Evolutionary conservation across 2,888 invertebrate genomes (phyloP).

Genomic region (Epistrophe grossulariae): DNA sequence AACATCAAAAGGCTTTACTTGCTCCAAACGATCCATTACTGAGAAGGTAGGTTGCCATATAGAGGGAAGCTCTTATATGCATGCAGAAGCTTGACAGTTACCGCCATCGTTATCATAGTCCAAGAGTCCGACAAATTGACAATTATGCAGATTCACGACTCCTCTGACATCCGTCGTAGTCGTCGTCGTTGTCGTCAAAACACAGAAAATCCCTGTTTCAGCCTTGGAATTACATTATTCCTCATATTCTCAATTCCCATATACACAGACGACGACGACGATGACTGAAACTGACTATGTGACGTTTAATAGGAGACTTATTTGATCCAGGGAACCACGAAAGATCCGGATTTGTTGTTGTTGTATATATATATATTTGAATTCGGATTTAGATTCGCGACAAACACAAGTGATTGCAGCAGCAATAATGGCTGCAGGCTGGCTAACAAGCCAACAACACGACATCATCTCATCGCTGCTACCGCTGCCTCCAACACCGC

Average conservation of each 20-base stretch:
- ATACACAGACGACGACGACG: conserved; percentile 18
- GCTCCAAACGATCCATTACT: conserved; percentile 40
- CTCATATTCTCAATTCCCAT: conserved; percentile 13
- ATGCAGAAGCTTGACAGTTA: background rate
- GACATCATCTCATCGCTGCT: conserved; percentile 44
- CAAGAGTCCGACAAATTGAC: conserved; percentile 62
- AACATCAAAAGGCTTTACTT: conserved; percentile 44
- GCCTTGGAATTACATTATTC: conserved; percentile 59
- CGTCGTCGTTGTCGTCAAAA: background rate
- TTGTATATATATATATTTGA: background rate
- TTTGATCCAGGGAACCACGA: background rate
- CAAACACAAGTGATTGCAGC: conserved; percentile 46
- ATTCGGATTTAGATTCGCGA: conserved; percentile 31
- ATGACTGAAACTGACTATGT: background rate
- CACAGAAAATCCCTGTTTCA: conserved; percentile 50
- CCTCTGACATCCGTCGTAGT: conserved; percentile 44
- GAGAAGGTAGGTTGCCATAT: background rate
- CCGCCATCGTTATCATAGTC: background rate
- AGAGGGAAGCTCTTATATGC: background rate
- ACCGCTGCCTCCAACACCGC: no score
- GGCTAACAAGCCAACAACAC: conserved; percentile 47
- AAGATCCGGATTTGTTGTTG: conserved; percentile 24
- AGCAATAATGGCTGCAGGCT: conserved; percentile 43
- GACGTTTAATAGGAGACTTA: background rate
- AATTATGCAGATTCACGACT: conserved; percentile 71